Percentiles rank a stretch among this genome's conserved stretches.
These are phyloP conservation scores for Danionella cerebrum DNA, from an alignment of 2,113 vertebrate species.

Conservation along the genomic window DNA sequence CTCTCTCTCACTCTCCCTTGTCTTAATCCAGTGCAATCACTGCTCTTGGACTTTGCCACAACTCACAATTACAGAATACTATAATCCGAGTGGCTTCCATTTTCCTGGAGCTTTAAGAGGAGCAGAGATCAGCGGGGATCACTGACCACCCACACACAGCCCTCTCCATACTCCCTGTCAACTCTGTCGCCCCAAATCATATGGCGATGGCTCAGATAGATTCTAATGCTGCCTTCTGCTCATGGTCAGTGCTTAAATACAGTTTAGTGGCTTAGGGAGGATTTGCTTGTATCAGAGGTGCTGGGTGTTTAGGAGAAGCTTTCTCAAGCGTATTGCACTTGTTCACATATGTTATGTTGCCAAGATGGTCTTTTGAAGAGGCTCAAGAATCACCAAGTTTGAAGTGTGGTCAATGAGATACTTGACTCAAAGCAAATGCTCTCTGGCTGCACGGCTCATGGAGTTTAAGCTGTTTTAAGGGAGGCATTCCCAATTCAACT, in stretches of 20 bases:
- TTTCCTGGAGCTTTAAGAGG: constrained; percentile 65
- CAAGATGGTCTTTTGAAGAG: constrained; percentile 56
- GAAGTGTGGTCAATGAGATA: constrained; percentile 32
- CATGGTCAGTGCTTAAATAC: constrained; percentile 67
- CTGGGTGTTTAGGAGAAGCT: constrained; percentile 31
- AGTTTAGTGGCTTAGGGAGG: constrained; percentile 69
- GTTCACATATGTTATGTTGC: constrained; percentile 54
- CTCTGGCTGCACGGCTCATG: not conserved
- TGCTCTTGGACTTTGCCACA: constrained; percentile 69
- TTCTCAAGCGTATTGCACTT: constrained; percentile 39
- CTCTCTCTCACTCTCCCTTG: constrained; percentile 71
- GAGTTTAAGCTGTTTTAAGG: constrained; percentile 25
- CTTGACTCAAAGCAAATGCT: constrained; percentile 22
- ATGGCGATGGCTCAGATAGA: constrained; percentile 60
- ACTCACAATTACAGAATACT: constrained; percentile 68
- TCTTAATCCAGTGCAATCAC: constrained; percentile 74
- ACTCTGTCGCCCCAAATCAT: constrained; percentile 20
- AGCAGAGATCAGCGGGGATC: constrained; percentile 68
- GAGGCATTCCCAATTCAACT: constrained; percentile 21
- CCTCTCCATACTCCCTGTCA: constrained; percentile 14
- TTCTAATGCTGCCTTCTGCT: constrained; percentile 66
- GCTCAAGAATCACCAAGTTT: constrained; percentile 40
- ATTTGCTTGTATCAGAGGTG: constrained; percentile 71
- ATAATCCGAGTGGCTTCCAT: constrained; percentile 70
- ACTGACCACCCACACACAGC: constrained; percentile 47